Percentiles rank a stretch among this genome's conserved stretches.
Evolutionary conservation across 2,797 vertebrate genomes (phyloP).

Genomic region (Muraenolepis orangiensis): DNA sequence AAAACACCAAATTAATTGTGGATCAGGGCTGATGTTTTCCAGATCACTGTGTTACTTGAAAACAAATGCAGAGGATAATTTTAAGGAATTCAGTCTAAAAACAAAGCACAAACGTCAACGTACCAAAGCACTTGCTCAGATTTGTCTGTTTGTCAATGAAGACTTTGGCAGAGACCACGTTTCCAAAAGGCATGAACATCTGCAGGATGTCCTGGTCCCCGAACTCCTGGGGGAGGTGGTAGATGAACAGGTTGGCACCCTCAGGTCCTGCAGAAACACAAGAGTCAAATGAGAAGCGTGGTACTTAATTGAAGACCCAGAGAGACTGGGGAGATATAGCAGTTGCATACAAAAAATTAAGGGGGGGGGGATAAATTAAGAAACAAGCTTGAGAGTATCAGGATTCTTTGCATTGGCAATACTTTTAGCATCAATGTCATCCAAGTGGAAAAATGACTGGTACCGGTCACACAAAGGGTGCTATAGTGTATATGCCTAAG

Average conservation of each 20-base stretch:
- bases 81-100: too few relatives aligned
- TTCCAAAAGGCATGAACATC: slow-evolving; percentile 99
- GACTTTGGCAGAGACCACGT: slow-evolving; percentile 99
- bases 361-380: too few relatives aligned
- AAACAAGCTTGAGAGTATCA: too few relatives aligned
- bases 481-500: too few relatives aligned
- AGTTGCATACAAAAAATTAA: not conserved
- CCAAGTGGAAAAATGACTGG: too few relatives aligned
- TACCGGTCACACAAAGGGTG: too few relatives aligned
- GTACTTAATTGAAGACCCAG: not conserved
- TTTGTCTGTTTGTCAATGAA: slow-evolving; percentile 99
- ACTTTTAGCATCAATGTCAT: not conserved
- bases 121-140: slow-evolving; percentile 99
- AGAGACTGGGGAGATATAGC: not conserved
- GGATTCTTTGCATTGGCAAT: not conserved
- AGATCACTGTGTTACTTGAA: not conserved
- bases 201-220: slow-evolving; percentile 98
- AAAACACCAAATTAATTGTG: too few relatives aligned
- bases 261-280: slow-evolving; percentile 81
- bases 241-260: slow-evolving; percentile 98
- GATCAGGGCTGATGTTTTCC: not conserved
- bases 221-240: slow-evolving; percentile 98
- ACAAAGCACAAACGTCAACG: slow-evolving; percentile 48
- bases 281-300: slow-evolving; percentile 8
- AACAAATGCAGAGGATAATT: not conserved